Conservation (phyloP, 1,140 invertebrate species). For the Euwallacea fornicatus region DNA sequence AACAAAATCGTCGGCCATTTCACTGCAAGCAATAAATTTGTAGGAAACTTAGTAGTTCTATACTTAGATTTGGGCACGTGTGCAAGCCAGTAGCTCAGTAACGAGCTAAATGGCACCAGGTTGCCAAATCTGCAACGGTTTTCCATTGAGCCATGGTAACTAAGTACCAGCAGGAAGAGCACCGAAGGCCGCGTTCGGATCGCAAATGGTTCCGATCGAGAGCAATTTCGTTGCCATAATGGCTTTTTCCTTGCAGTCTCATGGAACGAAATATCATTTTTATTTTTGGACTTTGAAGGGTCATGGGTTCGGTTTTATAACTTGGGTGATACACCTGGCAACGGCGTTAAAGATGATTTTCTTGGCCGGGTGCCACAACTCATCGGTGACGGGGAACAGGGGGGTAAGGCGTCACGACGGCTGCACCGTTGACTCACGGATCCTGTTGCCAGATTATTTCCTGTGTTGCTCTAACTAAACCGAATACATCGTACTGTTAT, state of each 20-base stretch:
- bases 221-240: no score
- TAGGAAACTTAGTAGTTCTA: slow-evolving; percentile 28
- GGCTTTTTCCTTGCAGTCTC: no score
- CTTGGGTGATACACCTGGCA: slow-evolving; percentile 18
- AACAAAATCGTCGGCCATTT: slow-evolving; percentile 24
- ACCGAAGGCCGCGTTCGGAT: background rate
- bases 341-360: slow-evolving; percentile 26
- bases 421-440: slow-evolving; percentile 33
- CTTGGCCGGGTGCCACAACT: slow-evolving; percentile 23
- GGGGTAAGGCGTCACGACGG: slow-evolving; percentile 31
- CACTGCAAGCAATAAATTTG: slow-evolving; percentile 27
- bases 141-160: no score
- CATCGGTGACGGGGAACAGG: slow-evolving; percentile 2
- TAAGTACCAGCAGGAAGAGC: no score
- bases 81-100: slow-evolving; percentile 29
- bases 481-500: background rate
- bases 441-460: slow-evolving; percentile 34
- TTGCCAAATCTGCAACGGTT: slow-evolving; percentile 12
- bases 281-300: no score
- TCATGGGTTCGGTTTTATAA: no score
- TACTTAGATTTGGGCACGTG: slow-evolving; percentile 36
- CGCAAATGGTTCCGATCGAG: background rate
- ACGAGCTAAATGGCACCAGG: slow-evolving; percentile 19
- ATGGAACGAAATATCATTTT: no score
- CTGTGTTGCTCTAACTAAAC: background rate